Conservation (phyloP, 2,113 vertebrate genomes). For the Bungarus multicinctus region DNA sequence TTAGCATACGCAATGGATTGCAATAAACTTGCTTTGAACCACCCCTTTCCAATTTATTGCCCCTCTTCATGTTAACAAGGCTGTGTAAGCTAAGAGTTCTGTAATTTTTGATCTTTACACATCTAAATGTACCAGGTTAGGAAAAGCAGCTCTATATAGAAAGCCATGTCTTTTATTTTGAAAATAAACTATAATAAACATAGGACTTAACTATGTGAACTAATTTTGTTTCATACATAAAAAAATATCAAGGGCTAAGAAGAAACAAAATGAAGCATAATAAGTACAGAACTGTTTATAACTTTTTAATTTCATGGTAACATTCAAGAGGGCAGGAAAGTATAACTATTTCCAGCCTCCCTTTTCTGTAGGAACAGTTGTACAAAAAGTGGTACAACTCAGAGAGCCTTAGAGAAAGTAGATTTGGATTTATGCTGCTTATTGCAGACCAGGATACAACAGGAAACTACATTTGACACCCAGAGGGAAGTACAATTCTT, state of each 20-base stretch:
- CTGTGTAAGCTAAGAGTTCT: not conserved
- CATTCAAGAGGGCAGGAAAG: not conserved
- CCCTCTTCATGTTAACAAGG: not conserved
- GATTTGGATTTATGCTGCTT: not conserved
- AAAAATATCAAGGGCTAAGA: constrained; percentile 13
- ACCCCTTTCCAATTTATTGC: not conserved
- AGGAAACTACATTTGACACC: not conserved
- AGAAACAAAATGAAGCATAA: not conserved
- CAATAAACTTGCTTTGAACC: not conserved
- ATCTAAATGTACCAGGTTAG: not conserved
- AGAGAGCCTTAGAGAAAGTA: not conserved
- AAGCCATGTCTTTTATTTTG: not conserved
- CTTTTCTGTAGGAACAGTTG: not conserved
- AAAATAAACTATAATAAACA: not conserved
- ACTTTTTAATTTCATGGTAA: constrained; percentile 19
- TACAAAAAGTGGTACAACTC: not conserved
- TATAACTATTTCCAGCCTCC: not conserved
- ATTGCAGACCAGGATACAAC: not conserved
- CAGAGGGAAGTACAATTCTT: not conserved
- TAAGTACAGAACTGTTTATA: not conserved
- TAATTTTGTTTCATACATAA: not conserved
- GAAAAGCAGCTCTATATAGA: not conserved
- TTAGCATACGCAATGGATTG: not conserved
- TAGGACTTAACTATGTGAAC: constrained; percentile 15
- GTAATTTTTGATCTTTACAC: not conserved